A percentile compares a stretch with the other conserved stretches of the same genome.
Evolutionary conservation across 2,797 vertebrate species (phyloP).

Genomic region (Gymnoscopelus braueri): DNA sequence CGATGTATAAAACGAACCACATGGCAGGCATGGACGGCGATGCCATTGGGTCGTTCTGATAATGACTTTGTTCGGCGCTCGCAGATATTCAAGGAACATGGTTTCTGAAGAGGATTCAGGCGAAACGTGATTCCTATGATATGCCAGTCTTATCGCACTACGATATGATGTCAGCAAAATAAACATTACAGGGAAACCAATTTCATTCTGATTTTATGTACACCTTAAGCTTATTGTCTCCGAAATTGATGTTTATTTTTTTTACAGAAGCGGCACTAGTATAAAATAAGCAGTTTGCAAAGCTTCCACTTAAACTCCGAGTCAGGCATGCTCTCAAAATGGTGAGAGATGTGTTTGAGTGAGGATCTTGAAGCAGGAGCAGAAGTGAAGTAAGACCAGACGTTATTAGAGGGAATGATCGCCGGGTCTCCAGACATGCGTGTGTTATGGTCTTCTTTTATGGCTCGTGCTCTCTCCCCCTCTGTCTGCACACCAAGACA

Average conservation of each 20-base stretch:
- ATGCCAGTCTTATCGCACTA: background rate
- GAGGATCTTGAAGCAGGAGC: conserved; percentile 40
- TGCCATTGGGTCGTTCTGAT: conserved; percentile 64
- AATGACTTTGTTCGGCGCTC: conserved; percentile 51
- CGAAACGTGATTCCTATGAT: background rate
- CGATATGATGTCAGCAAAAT: too few relatives aligned
- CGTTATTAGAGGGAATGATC: conserved; percentile 54
- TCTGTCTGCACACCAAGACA: conserved; percentile 82
- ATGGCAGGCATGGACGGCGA: conserved; percentile 57
- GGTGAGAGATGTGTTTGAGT: conserved; percentile 20
- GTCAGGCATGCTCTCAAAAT: too few relatives aligned
- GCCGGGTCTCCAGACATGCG: conserved; percentile 55
- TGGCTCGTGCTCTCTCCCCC: conserved; percentile 67
- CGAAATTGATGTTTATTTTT: background rate
- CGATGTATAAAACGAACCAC: conserved; percentile 74
- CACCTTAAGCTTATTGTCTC: conserved; percentile 37
- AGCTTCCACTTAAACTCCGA: too few relatives aligned
- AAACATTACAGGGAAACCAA: background rate
- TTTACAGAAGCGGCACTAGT: too few relatives aligned
- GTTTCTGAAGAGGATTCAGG: conserved; percentile 11
- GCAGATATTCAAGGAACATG: conserved; percentile 10
- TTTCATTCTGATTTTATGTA: conserved; percentile 22
- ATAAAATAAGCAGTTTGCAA: too few relatives aligned
- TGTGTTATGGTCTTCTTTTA: conserved; percentile 64
- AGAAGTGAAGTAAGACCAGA: conserved; percentile 67